Evolutionary conservation across 2,888 invertebrate genomes (phyloP).

Genomic region (Drosophila eohydei): DNA sequence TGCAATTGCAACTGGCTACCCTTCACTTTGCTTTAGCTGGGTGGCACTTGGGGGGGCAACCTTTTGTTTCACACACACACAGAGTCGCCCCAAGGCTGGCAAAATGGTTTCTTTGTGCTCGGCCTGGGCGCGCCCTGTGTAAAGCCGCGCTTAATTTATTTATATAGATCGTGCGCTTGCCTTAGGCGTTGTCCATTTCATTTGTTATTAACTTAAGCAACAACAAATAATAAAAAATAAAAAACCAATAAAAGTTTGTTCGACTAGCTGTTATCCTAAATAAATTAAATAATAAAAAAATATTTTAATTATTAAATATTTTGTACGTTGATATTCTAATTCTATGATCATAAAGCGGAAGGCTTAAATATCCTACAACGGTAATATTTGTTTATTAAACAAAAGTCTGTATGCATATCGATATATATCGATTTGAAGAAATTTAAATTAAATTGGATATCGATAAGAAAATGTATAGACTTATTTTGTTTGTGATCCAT

Average conservation of each 20-base stretch:
- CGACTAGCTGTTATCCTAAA: background rate
- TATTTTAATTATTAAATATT: background rate
- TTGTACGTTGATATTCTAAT: too few species aligned
- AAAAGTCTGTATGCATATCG: too few species aligned
- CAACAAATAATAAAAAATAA: conserved; percentile 19
- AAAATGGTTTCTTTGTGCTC: conserved; percentile 68
- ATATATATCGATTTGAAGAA: too few species aligned
- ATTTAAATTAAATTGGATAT: too few species aligned
- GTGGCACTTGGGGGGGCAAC: conserved; percentile 25
- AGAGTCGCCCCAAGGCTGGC: conserved; percentile 63
- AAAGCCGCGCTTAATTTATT: conserved; percentile 67
- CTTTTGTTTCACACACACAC: conserved; percentile 48
- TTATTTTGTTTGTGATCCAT: too few species aligned
- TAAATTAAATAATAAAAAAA: background rate
- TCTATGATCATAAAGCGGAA: too few species aligned
- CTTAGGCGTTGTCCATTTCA: conserved; percentile 77
- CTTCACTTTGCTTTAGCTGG: conserved; percentile 66
- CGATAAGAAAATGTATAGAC: too few species aligned
- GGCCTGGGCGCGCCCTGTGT: conserved; percentile 66
- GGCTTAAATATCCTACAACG: too few species aligned
- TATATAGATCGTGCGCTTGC: conserved; percentile 78
- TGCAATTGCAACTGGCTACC: conserved; percentile 68
- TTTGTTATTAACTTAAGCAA: conserved; percentile 59
- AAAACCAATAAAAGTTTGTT: background rate
- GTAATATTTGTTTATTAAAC: too few species aligned